Conservation (phyloP, 2,888 invertebrate species). For the Aethes cnicana region DNA sequence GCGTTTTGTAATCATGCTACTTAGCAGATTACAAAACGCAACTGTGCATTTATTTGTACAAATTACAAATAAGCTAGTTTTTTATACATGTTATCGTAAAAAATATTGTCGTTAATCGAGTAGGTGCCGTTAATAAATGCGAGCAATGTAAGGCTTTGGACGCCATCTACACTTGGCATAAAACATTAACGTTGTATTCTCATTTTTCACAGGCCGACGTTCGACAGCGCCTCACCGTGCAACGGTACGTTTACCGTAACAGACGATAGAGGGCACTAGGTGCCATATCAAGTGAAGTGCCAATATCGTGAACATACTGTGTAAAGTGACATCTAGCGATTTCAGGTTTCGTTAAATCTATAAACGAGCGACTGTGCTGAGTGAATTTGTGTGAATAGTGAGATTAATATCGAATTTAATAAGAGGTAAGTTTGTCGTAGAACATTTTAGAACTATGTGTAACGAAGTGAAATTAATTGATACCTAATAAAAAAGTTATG, state of each 20-base stretch:
- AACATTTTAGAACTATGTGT: slow-evolving; percentile 2
- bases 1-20: too few species aligned
- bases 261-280: slow-evolving; percentile 71
- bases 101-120: neutral
- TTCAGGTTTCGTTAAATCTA: too few species aligned
- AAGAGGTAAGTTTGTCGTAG: slow-evolving; percentile 31
- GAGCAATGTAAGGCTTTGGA: neutral
- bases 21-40: too few species aligned
- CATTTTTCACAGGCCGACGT: slow-evolving; percentile 52
- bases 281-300: neutral
- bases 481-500: too few species aligned
- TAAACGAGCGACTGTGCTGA: slow-evolving; percentile 2
- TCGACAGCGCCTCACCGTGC: slow-evolving; percentile 57
- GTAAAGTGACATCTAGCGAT: neutral
- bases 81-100: neutral
- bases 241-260: slow-evolving; percentile 70
- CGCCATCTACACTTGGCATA: slow-evolving; percentile 18
- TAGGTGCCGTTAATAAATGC: neutral
- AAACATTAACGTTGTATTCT: neutral
- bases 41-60: too few species aligned
- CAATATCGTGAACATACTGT: too few species aligned
- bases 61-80: too few species aligned
- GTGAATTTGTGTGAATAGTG: slow-evolving; percentile 41
- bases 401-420: slow-evolving; percentile 49
- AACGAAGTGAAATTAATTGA: neutral